A percentile compares a stretch with the other conserved stretches of the same genome.
Conservation (phyloP, 2,113 vertebrate species). For the Phalacrocorax carbo region DNA sequence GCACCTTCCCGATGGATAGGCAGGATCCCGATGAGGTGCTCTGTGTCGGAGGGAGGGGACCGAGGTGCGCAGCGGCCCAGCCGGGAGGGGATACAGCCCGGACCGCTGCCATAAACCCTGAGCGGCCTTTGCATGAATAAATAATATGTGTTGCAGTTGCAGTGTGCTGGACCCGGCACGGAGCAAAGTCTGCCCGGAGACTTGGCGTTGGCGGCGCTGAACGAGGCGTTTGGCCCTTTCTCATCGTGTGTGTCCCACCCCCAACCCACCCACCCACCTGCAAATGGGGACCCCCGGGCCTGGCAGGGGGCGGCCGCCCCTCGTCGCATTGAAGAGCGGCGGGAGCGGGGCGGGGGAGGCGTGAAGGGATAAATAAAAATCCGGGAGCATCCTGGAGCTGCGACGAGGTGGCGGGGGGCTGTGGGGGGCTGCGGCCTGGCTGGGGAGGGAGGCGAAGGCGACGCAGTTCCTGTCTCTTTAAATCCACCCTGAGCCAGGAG, state of each 20-base stretch:
- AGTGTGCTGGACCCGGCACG: background rate
- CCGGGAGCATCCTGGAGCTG: background rate
- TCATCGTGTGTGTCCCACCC: background rate
- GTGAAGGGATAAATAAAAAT: background rate
- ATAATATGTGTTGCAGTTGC: background rate
- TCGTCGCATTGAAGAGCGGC: background rate
- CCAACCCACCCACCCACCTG: background rate
- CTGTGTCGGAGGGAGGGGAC: background rate
- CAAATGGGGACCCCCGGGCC: background rate
- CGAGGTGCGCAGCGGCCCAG: background rate
- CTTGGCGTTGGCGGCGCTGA: background rate
- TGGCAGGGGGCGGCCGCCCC: background rate
- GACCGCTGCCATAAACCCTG: background rate
- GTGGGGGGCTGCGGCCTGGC: slow-evolving; percentile 57
- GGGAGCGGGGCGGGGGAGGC: background rate
- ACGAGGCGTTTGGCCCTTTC: background rate
- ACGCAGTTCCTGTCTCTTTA: slow-evolving; percentile 78
- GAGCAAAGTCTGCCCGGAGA: background rate
- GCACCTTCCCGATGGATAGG: background rate
- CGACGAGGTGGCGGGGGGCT: background rate
- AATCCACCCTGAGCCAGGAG: slow-evolving; percentile 59
- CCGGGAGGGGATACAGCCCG: background rate
- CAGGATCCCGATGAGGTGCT: background rate
- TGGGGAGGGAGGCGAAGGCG: background rate
- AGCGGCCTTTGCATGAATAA: slow-evolving; percentile 14